Percentiles rank a stretch among this genome's conserved stretches.
phyloP scores from a whole-genome alignment of 2,113 vertebrate species.

The Noctilio leporinus region DNA sequence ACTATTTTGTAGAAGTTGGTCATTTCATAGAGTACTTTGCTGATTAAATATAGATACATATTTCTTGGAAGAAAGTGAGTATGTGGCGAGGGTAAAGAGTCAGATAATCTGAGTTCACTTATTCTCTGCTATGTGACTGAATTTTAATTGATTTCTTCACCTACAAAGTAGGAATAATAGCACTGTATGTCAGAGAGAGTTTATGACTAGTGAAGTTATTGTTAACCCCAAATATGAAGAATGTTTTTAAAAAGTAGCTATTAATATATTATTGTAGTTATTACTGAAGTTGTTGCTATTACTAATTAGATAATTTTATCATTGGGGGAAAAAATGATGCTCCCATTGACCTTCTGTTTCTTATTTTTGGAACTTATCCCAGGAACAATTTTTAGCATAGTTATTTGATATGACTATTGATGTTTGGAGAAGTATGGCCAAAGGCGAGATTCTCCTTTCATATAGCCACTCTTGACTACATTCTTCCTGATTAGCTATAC shows the following conservation, averaged over 20 bases:
- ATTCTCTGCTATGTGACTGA: background rate
- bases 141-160: background rate
- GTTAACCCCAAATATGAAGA: background rate
- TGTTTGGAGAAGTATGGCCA: background rate
- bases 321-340: background rate
- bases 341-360: background rate
- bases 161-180: background rate
- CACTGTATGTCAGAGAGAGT: background rate
- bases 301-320: slow-evolving; percentile 20
- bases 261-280: background rate
- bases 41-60: background rate
- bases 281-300: background rate
- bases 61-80: background rate
- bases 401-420: background rate
- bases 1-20: background rate
- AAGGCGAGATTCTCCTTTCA: background rate
- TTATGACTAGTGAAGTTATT: background rate
- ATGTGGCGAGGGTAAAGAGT: background rate
- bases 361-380: slow-evolving; percentile 7
- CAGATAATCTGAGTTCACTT: background rate
- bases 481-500: background rate
- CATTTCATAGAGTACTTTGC: background rate
- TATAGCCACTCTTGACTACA: background rate
- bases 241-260: background rate
- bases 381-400: background rate